Evolutionary conservation across 1,140 invertebrate species (phyloP).

Genomic region (Mylabris phalerata): DNA sequence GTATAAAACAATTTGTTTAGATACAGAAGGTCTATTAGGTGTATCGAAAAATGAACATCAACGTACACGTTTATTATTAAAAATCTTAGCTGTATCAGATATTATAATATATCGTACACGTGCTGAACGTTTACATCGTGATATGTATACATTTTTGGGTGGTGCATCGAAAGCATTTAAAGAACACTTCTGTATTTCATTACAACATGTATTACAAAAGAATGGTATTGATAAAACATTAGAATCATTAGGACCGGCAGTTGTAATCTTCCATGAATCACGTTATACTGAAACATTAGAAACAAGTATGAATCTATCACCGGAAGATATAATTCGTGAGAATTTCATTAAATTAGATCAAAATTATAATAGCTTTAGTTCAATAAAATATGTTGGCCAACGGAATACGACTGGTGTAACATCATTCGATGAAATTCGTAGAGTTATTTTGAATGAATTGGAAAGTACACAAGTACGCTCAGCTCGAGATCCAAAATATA

Average conservation of each 20-base stretch:
- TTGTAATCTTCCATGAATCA: constrained; percentile 80
- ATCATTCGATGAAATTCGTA: constrained; percentile 49
- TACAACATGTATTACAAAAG: constrained; percentile 32
- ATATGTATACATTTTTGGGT: constrained; percentile 75
- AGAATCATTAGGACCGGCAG: constrained; percentile 56
- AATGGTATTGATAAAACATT: constrained; percentile 38
- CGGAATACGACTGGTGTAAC: constrained; percentile 52
- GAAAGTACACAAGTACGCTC: constrained; percentile 63
- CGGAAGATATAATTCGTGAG: constrained; percentile 59
- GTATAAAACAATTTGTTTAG: constrained; percentile 65
- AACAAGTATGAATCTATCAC: constrained; percentile 48
- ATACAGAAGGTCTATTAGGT: constrained; percentile 67
- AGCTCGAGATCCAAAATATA: constrained; percentile 42
- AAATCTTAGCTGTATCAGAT: constrained; percentile 74
- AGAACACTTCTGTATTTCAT: constrained; percentile 61
- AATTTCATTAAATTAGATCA: constrained; percentile 57
- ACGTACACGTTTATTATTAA: constrained; percentile 65
- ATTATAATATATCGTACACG: constrained; percentile 74
- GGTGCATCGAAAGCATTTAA: constrained; percentile 69
- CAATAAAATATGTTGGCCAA: constrained; percentile 64
- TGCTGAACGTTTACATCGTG: constrained; percentile 68
- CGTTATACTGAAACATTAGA: constrained; percentile 58
- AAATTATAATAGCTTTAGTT: constrained; percentile 65
- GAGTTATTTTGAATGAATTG: constrained; percentile 51
- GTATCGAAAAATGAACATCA: constrained; percentile 62